Conservation (phyloP, 2,113 vertebrate species). For the Thomomys bottae region DNA sequence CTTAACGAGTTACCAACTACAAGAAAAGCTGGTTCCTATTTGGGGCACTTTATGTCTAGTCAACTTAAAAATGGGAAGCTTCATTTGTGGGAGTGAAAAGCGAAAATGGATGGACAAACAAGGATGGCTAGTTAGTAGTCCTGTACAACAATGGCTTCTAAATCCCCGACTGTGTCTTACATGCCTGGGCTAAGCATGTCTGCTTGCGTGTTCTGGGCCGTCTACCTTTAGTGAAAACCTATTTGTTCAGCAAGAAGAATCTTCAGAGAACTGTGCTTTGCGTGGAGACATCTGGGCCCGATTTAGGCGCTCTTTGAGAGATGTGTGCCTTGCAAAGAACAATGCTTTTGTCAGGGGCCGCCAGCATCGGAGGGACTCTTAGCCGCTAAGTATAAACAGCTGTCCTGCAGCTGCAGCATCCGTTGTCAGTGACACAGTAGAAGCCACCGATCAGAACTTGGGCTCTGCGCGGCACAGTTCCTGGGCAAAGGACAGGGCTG, state of each 20-base stretch:
- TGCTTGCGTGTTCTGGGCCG: not conserved
- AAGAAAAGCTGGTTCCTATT: not conserved
- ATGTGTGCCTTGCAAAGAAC: constrained; percentile 60
- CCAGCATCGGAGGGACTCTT: constrained; percentile 59
- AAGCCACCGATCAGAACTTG: constrained; percentile 55
- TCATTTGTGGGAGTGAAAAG: not conserved
- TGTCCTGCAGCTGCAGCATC: constrained; percentile 66
- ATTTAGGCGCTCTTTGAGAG: constrained; percentile 71
- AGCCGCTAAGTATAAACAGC: constrained; percentile 73
- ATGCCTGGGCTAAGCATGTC: too few species aligned
- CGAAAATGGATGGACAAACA: not conserved
- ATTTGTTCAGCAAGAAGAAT: constrained; percentile 15
- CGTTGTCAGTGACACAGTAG: constrained; percentile 70
- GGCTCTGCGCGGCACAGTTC: not conserved
- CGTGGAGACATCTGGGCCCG: constrained; percentile 69
- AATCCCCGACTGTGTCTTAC: too few species aligned
- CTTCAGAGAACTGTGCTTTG: constrained; percentile 50
- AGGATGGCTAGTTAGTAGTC: too few species aligned
- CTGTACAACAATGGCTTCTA: too few species aligned
- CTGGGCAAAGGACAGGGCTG: not conserved
- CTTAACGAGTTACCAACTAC: not conserved
- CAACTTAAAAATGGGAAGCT: not conserved
- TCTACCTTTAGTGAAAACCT: not conserved
- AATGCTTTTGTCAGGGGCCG: constrained; percentile 68
- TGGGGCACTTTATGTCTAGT: not conserved